phyloP scores from a whole-genome alignment of 2,888 invertebrate species.

The Trichogramma dendrolimi region DNA sequence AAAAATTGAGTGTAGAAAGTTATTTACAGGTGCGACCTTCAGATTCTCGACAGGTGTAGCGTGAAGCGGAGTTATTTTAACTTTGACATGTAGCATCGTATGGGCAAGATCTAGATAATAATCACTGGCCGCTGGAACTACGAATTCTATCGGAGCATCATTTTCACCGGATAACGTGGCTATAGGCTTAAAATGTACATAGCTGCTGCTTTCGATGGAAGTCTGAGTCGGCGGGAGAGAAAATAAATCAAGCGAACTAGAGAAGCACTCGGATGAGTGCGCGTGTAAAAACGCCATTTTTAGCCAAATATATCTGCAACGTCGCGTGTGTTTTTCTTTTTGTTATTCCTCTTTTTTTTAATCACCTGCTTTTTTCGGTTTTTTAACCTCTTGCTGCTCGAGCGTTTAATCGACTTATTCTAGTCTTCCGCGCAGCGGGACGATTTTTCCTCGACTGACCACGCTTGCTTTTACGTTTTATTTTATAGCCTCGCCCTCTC shows the following conservation, averaged over 20 bases:
- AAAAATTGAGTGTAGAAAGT: constrained; percentile 22
- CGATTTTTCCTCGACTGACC: constrained; percentile 1
- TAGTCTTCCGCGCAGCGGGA: background rate
- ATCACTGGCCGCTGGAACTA: constrained; percentile 31
- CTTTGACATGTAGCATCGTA: constrained; percentile 24
- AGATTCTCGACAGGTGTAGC: constrained; percentile 26
- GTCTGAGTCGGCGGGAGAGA: constrained; percentile 34
- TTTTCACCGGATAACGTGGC: constrained; percentile 29
- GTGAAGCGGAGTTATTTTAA: background rate
- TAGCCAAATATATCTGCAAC: constrained; percentile 9
- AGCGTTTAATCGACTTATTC: background rate
- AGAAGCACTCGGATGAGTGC: background rate
- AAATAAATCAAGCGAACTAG: constrained; percentile 5
- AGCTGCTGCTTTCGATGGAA: constrained; percentile 30
- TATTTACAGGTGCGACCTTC: constrained; percentile 3
- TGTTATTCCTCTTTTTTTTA: background rate
- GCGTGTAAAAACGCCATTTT: constrained; percentile 11
- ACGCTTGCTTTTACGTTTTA: background rate
- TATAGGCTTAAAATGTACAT: constrained; percentile 34
- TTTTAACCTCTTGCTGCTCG: background rate
- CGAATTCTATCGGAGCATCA: constrained; percentile 35
- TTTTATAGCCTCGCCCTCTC: constrained; percentile 9
- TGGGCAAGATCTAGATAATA: constrained; percentile 35
- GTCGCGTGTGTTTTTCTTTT: background rate
- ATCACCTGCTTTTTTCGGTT: constrained; percentile 2